Evolutionary conservation across 1,140 invertebrate species (phyloP).

Genomic region (Mactra quadrangularis): DNA sequence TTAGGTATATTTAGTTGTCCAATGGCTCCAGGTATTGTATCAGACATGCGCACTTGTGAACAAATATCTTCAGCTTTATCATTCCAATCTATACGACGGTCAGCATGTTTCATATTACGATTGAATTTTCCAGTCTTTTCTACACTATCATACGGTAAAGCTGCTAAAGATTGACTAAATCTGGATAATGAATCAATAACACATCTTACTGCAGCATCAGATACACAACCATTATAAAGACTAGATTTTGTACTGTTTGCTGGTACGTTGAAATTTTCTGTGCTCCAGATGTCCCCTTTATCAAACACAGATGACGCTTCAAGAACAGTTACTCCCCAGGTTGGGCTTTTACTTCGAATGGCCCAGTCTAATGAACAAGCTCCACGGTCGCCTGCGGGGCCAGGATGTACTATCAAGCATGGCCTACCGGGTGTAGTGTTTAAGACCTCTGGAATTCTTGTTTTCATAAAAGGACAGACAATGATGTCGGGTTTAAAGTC

Average conservation of each 20-base stretch:
- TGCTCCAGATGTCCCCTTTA: conserved; percentile 36
- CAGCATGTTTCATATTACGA: conserved; percentile 30
- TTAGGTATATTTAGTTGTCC: neutral
- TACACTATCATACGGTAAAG: neutral
- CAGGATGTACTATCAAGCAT: conserved; percentile 42
- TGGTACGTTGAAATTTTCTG: neutral
- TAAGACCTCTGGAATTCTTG: neutral
- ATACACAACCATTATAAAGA: conserved; percentile 11
- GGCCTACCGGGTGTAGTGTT: neutral
- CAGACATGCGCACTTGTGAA: conserved; percentile 39
- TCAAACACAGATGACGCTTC: conserved; percentile 13
- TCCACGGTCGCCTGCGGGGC: conserved; percentile 26
- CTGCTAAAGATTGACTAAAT: neutral
- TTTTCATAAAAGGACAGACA: conserved; percentile 40
- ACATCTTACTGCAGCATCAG: conserved; percentile 27
- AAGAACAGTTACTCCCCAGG: conserved; percentile 47
- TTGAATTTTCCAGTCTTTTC: neutral
- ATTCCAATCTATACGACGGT: conserved; percentile 34
- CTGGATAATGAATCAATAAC: conserved; percentile 7
- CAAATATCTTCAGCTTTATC: conserved; percentile 16
- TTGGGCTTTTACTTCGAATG: neutral
- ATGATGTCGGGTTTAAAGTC: conserved; percentile 24
- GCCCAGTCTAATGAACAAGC: conserved; percentile 41
- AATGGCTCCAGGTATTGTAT: conserved; percentile 38
- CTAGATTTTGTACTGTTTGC: conserved; percentile 24